Evolutionary conservation across 2,797 vertebrate genomes (phyloP), one percentile per base, ranked within the genome.

Genomic region (Orientallactaga sibirica): DNA sequence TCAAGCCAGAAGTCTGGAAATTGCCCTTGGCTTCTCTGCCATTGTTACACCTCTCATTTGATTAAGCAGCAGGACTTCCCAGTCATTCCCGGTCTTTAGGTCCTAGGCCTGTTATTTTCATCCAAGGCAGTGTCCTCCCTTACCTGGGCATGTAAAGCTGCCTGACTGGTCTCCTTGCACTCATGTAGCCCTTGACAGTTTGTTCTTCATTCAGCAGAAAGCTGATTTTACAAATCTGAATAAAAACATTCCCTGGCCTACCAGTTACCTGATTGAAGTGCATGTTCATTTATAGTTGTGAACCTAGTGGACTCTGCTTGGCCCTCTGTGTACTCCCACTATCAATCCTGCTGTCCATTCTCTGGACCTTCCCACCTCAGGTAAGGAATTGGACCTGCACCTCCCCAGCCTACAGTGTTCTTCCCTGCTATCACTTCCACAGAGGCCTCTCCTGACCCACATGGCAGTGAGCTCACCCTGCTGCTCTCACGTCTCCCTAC

Each of bases 391-490:
- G 2, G 37, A 20, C 2, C 2, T 37, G 29, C 3, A 77, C 48
- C 22, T 11, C 55, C 27, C 66, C 2, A n/a, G 71, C 61, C 9
- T 22, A 33, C 61, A 19, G 4, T 9, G 1, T 14, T 66, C 43
- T 64, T 55, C 64, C 4, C 2, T 7, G 19, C 67, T 7, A 29
- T 48, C 4, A 27, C 19, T 24, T 8, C 61, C 19, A 20, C 7
- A n/a, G 22, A n/a, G 79, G 79, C 22, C 27, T 55, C 18, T 70
- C 48, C 61, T 41, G 27, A 6, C n/a, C 48, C 74, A 41, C 12
- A 1, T 1, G 0, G 1, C 2, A 9, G 11, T 15, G 43, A 25
- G 22, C 41, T 93, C 62, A 20, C 67, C 18, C 20, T 1, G 15
- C 29, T 20, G 2, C 2, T 7, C 1, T 4, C 64, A 52, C 7